phyloP scores from a whole-genome alignment of 2,113 vertebrate species.

The Glaucomys volans region DNA sequence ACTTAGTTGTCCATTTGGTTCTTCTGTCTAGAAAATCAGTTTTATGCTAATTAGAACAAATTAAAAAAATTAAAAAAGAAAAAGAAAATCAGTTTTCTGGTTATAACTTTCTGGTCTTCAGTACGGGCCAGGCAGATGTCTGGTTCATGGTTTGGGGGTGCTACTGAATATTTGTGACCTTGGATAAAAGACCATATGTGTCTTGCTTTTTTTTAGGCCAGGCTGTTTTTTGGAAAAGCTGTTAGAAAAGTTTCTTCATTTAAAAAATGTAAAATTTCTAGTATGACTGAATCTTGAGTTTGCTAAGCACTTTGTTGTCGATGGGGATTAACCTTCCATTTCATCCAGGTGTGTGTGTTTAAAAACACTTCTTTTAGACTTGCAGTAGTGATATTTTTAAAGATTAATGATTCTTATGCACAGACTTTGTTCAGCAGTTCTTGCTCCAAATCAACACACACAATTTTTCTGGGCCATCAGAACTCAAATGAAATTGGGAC shows the following conservation, averaged over 20 bases:
- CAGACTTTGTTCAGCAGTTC: background rate
- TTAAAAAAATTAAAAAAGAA: background rate
- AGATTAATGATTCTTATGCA: constrained; percentile 15
- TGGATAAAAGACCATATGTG: background rate
- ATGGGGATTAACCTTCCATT: background rate
- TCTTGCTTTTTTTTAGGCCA: background rate
- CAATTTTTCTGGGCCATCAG: background rate
- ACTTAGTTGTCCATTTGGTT: background rate
- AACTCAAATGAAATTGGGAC: background rate
- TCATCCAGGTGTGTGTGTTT: constrained; percentile 28
- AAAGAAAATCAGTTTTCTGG: background rate
- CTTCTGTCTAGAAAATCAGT: background rate
- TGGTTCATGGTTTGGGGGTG: background rate
- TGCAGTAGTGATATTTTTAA: background rate
- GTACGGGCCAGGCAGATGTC: background rate
- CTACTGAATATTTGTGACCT: background rate
- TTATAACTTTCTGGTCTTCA: background rate
- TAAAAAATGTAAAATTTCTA: constrained; percentile 17
- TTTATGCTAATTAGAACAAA: background rate
- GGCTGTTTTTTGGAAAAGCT: background rate
- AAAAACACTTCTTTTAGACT: background rate
- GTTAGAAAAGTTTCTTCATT: background rate
- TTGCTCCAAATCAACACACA: background rate
- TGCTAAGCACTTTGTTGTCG: background rate
- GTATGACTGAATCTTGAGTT: background rate